Evolutionary conservation across 35 echinoderm and acorn worm species (phyloP), one percentile per base, ranked within the genome.

Genomic region (Hemicentrotus pulcherrimus): DNA sequence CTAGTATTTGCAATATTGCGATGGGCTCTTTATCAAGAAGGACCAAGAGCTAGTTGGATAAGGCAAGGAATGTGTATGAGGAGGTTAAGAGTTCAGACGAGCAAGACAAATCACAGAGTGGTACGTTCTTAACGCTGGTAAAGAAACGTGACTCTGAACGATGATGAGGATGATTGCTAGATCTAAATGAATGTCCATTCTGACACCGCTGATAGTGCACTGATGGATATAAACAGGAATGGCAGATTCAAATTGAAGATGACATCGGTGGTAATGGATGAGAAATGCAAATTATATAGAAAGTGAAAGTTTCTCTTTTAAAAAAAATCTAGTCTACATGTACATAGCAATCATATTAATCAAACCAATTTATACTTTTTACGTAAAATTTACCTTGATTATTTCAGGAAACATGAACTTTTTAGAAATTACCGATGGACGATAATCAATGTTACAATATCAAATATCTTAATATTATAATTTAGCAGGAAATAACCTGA

Each of bases 21-120:
- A 78, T 78, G 65, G 65, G 65, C 65, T 78, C 65, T 78, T 78
- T 78, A 78, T 78, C 22, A 78, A 78, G 65, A 78, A 78, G 65
- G 6, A n/a, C 7, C 28, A 78, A 78, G 65, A 78, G 65, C 65
- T 78, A 8, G 65, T n/a, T 78, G 22, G 65, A 78, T 78, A 78
- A 78, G 65, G 65, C 65, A 78, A 78, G 65, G 65, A 78, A 78
- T 78, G 65, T 28, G 65, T 78, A 7, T 0, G 19, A 6, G 65
- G 65, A 78, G 65, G 65, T 78, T 22, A 78, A 78, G 65, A 78
- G 65, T 78, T 78, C 65, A 78, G 65, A n/a, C 65, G 1, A 78
- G 65, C 19, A 78, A 78, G 65, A 78, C 65, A 78, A 78, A 78
- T 78, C 65, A 78, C 4, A n/a, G 65, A 78, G 65, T 78, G 65